Conservation (phyloP, 2,888 invertebrate genomes). For the Leucozona laternaria region DNA sequence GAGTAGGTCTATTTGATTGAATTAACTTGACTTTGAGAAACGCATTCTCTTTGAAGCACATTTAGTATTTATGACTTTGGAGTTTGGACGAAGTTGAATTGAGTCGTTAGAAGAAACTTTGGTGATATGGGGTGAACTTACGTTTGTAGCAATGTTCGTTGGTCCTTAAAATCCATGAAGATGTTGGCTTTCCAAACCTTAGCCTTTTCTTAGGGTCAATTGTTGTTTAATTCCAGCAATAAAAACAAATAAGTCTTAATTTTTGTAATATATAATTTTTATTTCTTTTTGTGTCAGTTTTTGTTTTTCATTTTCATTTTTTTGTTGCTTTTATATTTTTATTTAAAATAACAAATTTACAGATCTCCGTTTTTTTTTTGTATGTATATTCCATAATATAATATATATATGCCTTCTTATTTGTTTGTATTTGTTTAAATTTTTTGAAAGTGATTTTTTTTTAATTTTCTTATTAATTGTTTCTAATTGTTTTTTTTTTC, state of each 20-base stretch:
- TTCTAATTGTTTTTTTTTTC: slow-evolving; percentile 61
- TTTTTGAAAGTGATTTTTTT: slow-evolving; percentile 62
- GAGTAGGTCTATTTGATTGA: not conserved
- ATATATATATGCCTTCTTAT: slow-evolving; percentile 68
- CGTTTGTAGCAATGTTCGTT: not conserved
- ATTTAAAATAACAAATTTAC: slow-evolving; percentile 77
- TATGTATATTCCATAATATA: slow-evolving; percentile 73
- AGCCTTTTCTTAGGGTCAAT: too few relatives aligned
- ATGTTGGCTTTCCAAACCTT: too few relatives aligned
- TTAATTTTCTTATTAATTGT: slow-evolving; percentile 49
- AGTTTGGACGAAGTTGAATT: not conserved
- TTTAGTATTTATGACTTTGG: slow-evolving; percentile 10
- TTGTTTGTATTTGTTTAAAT: slow-evolving; percentile 53
- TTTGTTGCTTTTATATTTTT: slow-evolving; percentile 71
- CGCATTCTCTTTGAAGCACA: not conserved
- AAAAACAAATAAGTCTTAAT: slow-evolving; percentile 49
- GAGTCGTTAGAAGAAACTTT: not conserved
- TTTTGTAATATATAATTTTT: slow-evolving; percentile 73
- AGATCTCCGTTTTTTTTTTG: slow-evolving; percentile 70
- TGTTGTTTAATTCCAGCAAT: not conserved
- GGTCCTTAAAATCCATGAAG: too few relatives aligned
- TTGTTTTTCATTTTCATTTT: slow-evolving; percentile 53
- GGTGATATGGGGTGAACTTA: not conserved
- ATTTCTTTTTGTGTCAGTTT: slow-evolving; percentile 60
- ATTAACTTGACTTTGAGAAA: not conserved